These are phyloP conservation scores for Cheilosia vernalis DNA, from an alignment of 2,888 invertebrate genomes.

Conservation along the genomic window DNA sequence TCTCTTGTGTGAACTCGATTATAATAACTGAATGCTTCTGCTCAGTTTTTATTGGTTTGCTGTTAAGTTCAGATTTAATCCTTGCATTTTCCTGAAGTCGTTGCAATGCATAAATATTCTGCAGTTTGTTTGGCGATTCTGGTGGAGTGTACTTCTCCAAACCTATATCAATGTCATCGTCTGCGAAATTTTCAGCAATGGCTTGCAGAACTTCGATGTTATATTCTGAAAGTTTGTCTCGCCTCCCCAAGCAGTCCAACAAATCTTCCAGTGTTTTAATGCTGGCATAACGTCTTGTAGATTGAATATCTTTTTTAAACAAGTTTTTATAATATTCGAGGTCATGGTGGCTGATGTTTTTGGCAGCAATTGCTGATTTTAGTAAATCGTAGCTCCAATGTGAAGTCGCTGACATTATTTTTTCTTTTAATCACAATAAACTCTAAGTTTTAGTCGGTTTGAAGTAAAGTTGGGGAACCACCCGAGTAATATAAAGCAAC, in stretches of 20 bases:
- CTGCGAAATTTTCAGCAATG: constrained; percentile 69
- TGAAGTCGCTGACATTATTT: constrained; percentile 1
- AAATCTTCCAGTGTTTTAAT: constrained; percentile 78
- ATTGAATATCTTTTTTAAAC: constrained; percentile 78
- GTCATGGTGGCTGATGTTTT: not conserved
- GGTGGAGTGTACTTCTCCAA: constrained; percentile 75
- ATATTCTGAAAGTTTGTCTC: constrained; percentile 78
- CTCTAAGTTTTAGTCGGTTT: no score
- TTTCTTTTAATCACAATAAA: not conserved
- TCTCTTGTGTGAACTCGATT: constrained; percentile 76
- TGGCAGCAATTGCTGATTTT: constrained; percentile 75
- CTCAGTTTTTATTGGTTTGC: not conserved
- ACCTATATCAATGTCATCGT: constrained; percentile 71
- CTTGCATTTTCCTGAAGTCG: constrained; percentile 18
- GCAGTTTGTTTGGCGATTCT: not conserved
- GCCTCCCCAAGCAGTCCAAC: constrained; percentile 79
- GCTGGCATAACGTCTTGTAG: constrained; percentile 77
- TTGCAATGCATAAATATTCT: constrained; percentile 44
- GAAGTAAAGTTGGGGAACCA: no score
- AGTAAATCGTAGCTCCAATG: constrained; percentile 78
- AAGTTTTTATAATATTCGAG: constrained; percentile 77
- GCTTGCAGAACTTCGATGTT: constrained; percentile 78
- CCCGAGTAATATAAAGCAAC: no score
- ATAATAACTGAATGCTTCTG: constrained; percentile 1
- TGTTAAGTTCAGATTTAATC: not conserved